These are phyloP conservation scores for Chauna torquata DNA, from an alignment of 2,113 vertebrate species.

Conservation along the genomic window DNA sequence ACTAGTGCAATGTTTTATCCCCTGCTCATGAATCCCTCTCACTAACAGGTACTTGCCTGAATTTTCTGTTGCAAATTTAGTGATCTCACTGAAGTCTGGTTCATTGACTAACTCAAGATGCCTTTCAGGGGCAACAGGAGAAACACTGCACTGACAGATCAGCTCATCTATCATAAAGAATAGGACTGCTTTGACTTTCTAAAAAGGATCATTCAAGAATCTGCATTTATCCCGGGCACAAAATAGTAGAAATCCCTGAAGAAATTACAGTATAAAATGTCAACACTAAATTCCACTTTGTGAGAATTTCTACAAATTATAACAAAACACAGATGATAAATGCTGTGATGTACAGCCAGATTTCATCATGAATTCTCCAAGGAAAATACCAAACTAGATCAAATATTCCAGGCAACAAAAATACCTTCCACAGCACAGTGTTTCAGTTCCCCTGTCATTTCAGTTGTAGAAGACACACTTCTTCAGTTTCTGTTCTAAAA, in stretches of 20 bases:
- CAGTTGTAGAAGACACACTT: background rate
- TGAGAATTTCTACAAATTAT: conserved; percentile 39
- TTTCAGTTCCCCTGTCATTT: background rate
- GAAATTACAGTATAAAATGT: conserved; percentile 18
- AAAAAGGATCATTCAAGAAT: background rate
- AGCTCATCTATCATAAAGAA: background rate
- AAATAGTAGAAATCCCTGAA: background rate
- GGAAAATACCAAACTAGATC: conserved; percentile 25
- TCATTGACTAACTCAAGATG: background rate
- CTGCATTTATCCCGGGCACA: background rate
- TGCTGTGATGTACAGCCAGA: conserved; percentile 26
- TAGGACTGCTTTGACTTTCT: background rate
- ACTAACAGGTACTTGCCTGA: background rate
- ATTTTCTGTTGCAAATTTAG: background rate
- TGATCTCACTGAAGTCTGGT: background rate
- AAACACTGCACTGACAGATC: background rate
- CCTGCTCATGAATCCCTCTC: background rate
- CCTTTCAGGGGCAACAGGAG: background rate
- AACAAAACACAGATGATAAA: conserved; percentile 42
- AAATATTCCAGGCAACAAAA: conserved; percentile 27
- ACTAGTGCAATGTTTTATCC: background rate
- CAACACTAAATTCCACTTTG: conserved; percentile 15
- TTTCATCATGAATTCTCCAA: conserved; percentile 32
- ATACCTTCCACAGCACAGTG: background rate
- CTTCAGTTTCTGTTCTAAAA: background rate